Conservation (phyloP, 2,888 invertebrate genomes). For the Crossocerus cetratus region DNA sequence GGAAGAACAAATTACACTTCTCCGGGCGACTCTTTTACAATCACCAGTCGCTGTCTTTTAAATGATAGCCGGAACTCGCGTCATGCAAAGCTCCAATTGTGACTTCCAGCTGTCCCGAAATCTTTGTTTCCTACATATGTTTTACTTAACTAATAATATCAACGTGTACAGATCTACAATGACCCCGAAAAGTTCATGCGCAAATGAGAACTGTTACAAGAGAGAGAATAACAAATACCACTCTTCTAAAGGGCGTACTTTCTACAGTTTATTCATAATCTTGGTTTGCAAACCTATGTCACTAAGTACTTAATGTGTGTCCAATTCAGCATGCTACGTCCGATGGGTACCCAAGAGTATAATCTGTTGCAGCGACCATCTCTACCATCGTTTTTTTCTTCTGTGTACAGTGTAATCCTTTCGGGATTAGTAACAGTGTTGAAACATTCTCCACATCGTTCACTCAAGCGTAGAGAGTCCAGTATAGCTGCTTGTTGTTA, state of each 20-base stretch:
- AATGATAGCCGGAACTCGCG: constrained; percentile 20
- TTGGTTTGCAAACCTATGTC: constrained; percentile 36
- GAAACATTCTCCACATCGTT: not conserved
- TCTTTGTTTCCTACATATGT: constrained; percentile 29
- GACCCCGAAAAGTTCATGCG: constrained; percentile 12
- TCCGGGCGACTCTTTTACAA: constrained; percentile 21
- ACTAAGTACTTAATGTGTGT: constrained; percentile 24
- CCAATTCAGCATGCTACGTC: constrained; percentile 16
- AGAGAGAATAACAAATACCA: not conserved
- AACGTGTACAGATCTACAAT: constrained; percentile 18
- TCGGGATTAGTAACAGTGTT: not conserved
- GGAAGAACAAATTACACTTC: constrained; percentile 1
- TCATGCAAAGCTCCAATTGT: no score
- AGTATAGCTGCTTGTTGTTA: not conserved
- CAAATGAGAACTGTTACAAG: constrained; percentile 28
- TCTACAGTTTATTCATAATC: constrained; percentile 6
- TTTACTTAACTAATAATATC: constrained; percentile 46
- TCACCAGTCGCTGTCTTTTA: constrained; percentile 30
- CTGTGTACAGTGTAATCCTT: constrained; percentile 18
- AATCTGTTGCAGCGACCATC: not conserved
- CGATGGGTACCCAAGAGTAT: not conserved
- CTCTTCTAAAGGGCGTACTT: not conserved
- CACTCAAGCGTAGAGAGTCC: constrained; percentile 1
- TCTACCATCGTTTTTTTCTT: not conserved
- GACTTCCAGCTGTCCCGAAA: no score